Percentiles rank a stretch among this genome's conserved stretches.
Evolutionary conservation across 2,888 invertebrate genomes (phyloP).

Genomic region (Leucoptera coffeella): DNA sequence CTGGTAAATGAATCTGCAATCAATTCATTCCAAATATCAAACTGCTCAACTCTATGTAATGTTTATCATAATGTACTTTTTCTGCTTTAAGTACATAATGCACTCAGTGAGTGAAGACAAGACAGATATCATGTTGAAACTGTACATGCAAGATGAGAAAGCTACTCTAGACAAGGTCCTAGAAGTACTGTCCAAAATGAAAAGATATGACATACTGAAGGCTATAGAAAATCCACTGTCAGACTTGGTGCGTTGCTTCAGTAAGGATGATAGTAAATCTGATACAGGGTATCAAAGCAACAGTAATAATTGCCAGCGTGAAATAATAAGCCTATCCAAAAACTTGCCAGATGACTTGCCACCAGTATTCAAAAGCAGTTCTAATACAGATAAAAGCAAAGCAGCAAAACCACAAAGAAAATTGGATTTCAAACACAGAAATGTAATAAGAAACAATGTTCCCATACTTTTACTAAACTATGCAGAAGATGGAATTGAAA

Average conservation of each 20-base stretch:
- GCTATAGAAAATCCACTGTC: conserved; percentile 31
- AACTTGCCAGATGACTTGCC: conserved; percentile 30
- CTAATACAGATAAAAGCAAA: conserved; percentile 17
- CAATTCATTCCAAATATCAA: too few relatives aligned
- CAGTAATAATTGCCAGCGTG: conserved; percentile 17
- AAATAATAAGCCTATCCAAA: conserved; percentile 26
- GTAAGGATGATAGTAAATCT: conserved; percentile 25
- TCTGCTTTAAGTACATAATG: conserved; percentile 43
- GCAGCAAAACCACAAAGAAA: conserved; percentile 14
- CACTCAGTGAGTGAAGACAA: conserved; percentile 47
- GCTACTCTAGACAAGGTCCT: conserved; percentile 50
- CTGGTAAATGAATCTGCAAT: too few relatives aligned
- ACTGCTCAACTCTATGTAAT: too few relatives aligned
- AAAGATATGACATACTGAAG: conserved; percentile 47
- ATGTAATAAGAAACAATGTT: conserved; percentile 15
- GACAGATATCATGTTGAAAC: conserved; percentile 44
- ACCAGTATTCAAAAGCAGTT: conserved; percentile 26
- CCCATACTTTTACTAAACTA: conserved; percentile 46
- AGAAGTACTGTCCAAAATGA: conserved; percentile 34
- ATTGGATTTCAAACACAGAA: conserved; percentile 11
- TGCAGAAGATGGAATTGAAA: conserved; percentile 42
- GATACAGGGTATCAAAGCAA: conserved; percentile 28
- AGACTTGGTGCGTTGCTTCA: conserved; percentile 25
- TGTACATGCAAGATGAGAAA: conserved; percentile 42
- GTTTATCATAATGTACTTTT: too few relatives aligned